Conservation (phyloP, 2,888 invertebrate species). For the Drosophila paracracens region DNA sequence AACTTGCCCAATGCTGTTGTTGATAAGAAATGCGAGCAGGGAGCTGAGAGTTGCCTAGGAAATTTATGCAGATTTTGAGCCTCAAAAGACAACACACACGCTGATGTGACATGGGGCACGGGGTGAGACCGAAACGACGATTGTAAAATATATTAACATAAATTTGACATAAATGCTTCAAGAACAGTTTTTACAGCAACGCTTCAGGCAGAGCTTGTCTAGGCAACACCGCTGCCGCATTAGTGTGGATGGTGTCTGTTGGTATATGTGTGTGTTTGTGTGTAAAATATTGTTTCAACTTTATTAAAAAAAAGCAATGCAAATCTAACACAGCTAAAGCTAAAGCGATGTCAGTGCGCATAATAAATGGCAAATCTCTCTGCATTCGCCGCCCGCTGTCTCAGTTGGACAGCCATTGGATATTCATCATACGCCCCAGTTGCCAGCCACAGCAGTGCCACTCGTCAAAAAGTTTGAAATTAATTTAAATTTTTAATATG, state of each 20-base stretch:
- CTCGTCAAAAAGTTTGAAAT: constrained; percentile 62
- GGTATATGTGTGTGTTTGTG: constrained; percentile 26
- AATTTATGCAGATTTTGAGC: constrained; percentile 73
- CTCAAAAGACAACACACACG: constrained; percentile 61
- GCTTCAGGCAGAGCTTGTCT: constrained; percentile 25
- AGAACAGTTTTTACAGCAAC: constrained; percentile 53
- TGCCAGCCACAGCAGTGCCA: constrained; percentile 20
- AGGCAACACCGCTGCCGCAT: constrained; percentile 6
- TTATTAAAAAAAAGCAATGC: constrained; percentile 80
- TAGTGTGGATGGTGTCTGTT: constrained; percentile 12
- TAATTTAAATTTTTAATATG: constrained; percentile 76
- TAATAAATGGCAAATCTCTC: constrained; percentile 62
- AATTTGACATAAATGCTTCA: constrained; percentile 82
- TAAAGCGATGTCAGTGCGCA: constrained; percentile 49
- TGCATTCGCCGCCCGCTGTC: constrained; percentile 12
- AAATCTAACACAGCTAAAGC: constrained; percentile 56
- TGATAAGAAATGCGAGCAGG: constrained; percentile 58
- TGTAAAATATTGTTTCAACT: constrained; percentile 77
- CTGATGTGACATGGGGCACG: constrained; percentile 40
- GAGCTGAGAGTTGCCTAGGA: constrained; percentile 26
- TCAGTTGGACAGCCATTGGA: constrained; percentile 46
- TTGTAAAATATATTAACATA: constrained; percentile 81
- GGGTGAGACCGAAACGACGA: constrained; percentile 54
- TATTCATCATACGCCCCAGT: constrained; percentile 59
- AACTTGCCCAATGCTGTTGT: constrained; percentile 51